These are phyloP conservation scores for Notothenia rossii DNA, from an alignment of 2,113 vertebrate species.

Conservation along the genomic window DNA sequence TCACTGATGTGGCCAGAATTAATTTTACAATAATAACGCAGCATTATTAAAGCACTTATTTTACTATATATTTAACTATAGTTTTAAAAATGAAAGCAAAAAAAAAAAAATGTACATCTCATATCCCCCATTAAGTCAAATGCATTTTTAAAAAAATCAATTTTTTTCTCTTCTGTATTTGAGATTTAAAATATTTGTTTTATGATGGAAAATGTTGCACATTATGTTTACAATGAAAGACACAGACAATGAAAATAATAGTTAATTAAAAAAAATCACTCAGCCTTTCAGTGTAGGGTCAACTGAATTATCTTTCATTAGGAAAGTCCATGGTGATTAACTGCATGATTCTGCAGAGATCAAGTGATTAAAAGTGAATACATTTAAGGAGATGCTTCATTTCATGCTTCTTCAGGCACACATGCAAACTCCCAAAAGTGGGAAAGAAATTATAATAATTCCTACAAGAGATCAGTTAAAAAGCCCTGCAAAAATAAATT, in stretches of 20 bases:
- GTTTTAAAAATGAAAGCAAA: no score
- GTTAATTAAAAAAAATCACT: background rate
- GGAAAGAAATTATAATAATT: constrained; percentile 16
- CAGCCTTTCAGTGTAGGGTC: background rate
- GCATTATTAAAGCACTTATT: background rate
- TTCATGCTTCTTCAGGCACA: constrained; percentile 4
- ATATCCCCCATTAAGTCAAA: background rate
- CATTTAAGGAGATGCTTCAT: constrained; percentile 13
- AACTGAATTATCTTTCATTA: background rate
- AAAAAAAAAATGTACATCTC: no score
- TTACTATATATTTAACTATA: background rate
- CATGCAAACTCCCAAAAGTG: background rate
- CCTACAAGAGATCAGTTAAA: constrained; percentile 22
- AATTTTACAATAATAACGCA: background rate
- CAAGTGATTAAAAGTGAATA: constrained; percentile 21
- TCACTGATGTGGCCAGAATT: background rate
- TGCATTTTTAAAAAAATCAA: background rate
- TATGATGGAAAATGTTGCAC: background rate
- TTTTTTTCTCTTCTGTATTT: background rate
- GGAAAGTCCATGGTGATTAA: background rate
- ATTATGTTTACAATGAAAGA: background rate
- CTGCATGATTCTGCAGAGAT: background rate
- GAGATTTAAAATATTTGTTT: background rate
- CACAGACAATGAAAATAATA: background rate
- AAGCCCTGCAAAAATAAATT: constrained; percentile 8